These are phyloP conservation scores for Itoplectis maculator DNA, from an alignment of 2,888 invertebrate genomes.

Conservation along the genomic window DNA sequence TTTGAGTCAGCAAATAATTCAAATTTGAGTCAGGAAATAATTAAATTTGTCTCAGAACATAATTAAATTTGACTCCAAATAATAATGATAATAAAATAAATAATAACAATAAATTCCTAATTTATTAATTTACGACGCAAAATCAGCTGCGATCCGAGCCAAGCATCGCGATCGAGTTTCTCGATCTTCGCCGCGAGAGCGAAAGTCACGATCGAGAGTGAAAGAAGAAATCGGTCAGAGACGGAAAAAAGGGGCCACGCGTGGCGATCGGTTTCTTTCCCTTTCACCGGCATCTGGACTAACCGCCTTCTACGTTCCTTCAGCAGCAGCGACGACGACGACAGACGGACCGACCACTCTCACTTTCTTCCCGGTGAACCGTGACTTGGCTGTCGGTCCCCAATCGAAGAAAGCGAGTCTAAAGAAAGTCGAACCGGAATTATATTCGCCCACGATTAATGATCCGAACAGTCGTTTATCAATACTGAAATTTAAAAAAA, in stretches of 20 bases:
- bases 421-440: conserved; percentile 47
- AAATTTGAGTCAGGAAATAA: too few species aligned
- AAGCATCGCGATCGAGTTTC: conserved; percentile 14
- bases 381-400: conserved; percentile 68
- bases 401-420: conserved; percentile 60
- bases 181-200: conserved; percentile 36
- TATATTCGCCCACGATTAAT: background rate
- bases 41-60: too few species aligned
- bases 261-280: conserved; percentile 72
- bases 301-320: conserved; percentile 74
- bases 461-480: background rate
- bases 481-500: too few species aligned
- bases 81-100: too few species aligned
- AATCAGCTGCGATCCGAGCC: too few species aligned
- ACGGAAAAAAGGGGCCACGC: conserved; percentile 28
- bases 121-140: too few species aligned
- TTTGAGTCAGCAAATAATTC: too few species aligned
- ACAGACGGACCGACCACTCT: conserved; percentile 75
- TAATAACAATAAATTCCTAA: too few species aligned
- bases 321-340: conserved; percentile 13
- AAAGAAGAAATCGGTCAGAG: conserved; percentile 44
- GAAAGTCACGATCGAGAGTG: conserved; percentile 62
- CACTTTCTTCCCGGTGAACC: conserved; percentile 78
- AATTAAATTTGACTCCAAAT: too few species aligned
- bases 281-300: conserved; percentile 82